Percentiles rank a stretch among this genome's conserved stretches.
phyloP scores from a whole-genome alignment of 2,888 invertebrate species.

The Cetonia aurata region DNA sequence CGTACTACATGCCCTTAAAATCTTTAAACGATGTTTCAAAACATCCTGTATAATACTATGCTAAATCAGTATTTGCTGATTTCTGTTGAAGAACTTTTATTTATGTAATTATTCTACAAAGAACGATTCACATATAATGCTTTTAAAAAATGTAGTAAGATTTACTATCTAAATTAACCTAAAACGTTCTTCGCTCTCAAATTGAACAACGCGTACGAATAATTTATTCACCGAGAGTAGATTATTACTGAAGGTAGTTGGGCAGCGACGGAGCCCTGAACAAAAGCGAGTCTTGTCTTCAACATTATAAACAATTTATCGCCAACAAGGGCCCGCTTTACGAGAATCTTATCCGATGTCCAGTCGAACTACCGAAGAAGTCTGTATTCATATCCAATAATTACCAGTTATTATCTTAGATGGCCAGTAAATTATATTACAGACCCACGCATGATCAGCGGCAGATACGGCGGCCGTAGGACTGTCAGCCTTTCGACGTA shows the following conservation, averaged over 20 bases:
- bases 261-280: conserved; percentile 25
- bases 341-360: conserved; percentile 43
- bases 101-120: too few relatives aligned
- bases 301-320: conserved; percentile 46
- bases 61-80: too few relatives aligned
- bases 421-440: conserved; percentile 65
- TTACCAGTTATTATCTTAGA: conserved; percentile 64
- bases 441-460: conserved; percentile 63
- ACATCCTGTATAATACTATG: too few relatives aligned
- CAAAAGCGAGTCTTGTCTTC: conserved; percentile 27
- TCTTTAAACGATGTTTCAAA: too few relatives aligned
- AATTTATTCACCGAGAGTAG: conserved; percentile 37
- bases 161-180: too few relatives aligned
- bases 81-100: too few relatives aligned
- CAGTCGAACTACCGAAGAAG: conserved; percentile 45
- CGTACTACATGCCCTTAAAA: too few relatives aligned
- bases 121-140: too few relatives aligned
- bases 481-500: conserved; percentile 28
- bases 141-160: too few relatives aligned
- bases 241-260: conserved; percentile 33
- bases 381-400: conserved; percentile 59
- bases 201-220: conserved; percentile 11
- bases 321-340: conserved; percentile 39
- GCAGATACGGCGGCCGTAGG: conserved; percentile 47
- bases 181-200: neutral